These are phyloP conservation scores for Rhinolophus sinicus DNA, from an alignment of 2,113 vertebrate genomes.

Conservation along the genomic window DNA sequence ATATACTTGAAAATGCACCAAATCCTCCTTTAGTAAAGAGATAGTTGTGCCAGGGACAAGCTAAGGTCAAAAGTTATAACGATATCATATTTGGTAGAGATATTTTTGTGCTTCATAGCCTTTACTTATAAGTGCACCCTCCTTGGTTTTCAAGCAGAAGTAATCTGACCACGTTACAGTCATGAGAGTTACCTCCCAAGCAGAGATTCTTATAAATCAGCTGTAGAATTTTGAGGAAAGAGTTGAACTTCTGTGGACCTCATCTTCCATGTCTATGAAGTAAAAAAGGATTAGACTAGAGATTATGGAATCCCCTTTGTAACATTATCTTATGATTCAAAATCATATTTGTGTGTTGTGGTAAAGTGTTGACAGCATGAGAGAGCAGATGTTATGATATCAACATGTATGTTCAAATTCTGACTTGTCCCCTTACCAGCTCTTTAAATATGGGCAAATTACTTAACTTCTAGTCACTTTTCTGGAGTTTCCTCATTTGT, in stretches of 20 bases:
- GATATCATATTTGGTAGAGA: neutral
- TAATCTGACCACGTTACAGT: neutral
- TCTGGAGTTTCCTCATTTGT: neutral
- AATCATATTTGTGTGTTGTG: neutral
- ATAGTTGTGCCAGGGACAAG: neutral
- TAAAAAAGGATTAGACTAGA: neutral
- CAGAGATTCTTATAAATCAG: neutral
- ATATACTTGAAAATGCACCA: neutral
- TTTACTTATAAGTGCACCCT: neutral
- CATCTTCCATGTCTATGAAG: neutral
- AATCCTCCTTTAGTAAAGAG: neutral
- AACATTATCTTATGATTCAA: neutral
- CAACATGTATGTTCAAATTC: neutral
- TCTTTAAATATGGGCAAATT: neutral
- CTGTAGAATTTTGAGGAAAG: neutral
- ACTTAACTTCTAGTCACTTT: neutral
- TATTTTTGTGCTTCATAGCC: neutral
- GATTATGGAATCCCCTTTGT: neutral
- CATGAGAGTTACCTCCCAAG: neutral
- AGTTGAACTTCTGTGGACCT: neutral
- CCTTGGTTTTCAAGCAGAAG: neutral
- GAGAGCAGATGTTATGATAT: neutral
- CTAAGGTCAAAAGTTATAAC: neutral
- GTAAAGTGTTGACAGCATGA: neutral
- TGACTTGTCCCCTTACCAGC: neutral